These are phyloP conservation scores for Lemur catta DNA, from an alignment of 2,797 vertebrate species.

Conservation along the genomic window DNA sequence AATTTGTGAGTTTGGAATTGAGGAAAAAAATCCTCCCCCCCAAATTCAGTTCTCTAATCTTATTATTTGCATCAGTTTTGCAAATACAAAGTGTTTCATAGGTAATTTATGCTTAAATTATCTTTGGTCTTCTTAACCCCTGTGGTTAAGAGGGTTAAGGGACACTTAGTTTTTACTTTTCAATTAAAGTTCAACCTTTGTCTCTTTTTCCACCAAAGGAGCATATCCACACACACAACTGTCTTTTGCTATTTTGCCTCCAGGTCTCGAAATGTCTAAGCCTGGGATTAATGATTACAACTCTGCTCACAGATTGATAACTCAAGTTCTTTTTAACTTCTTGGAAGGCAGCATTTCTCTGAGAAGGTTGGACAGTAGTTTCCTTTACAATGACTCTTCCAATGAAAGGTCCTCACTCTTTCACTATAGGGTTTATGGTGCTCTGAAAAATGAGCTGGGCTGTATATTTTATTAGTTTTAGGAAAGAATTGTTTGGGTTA, in stretches of 20 bases:
- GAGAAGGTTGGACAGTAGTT: not conserved
- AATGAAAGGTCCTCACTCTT: not conserved
- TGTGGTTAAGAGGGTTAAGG: not conserved
- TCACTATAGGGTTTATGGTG: not conserved
- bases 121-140: not conserved
- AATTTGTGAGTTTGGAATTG: not conserved
- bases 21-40: not conserved
- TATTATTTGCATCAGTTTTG: not conserved
- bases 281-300: not conserved
- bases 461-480: not conserved
- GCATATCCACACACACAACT: not conserved
- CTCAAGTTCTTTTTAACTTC: not conserved
- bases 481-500: not conserved
- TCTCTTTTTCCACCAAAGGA: not conserved
- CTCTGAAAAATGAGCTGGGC: not conserved
- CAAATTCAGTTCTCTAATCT: not conserved
- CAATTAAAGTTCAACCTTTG: not conserved
- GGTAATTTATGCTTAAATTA: not conserved
- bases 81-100: not conserved
- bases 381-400: not conserved
- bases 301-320: not conserved
- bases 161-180: not conserved
- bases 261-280: not conserved
- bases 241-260: not conserved
- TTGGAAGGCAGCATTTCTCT: not conserved